A percentile compares a stretch with the other conserved stretches of the same genome.
phyloP scores from a whole-genome alignment of 2,888 invertebrate genomes.

The Ophion slaviceki region DNA sequence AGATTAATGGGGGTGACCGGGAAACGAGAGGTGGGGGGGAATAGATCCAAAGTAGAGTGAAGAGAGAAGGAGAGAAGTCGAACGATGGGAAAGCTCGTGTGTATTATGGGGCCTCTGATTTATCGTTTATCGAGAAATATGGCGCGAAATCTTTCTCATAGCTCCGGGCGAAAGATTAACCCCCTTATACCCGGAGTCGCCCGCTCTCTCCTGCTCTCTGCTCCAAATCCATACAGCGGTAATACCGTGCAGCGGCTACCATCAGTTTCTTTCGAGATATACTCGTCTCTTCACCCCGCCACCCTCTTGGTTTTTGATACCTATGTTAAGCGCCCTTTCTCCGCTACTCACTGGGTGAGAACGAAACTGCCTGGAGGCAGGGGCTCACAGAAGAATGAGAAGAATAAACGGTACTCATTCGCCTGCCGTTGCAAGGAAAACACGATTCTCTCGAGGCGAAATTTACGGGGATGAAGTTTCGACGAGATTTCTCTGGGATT shows the following conservation, averaged over 20 bases:
- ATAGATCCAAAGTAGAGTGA: constrained; percentile 18
- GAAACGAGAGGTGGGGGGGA: constrained; percentile 68
- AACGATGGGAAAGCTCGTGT: constrained; percentile 65
- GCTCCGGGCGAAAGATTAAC: constrained; percentile 78
- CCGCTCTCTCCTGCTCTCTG: constrained; percentile 21
- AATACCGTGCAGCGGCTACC: constrained; percentile 35
- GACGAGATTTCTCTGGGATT: constrained; percentile 6
- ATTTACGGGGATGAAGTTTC: constrained; percentile 44
- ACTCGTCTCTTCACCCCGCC: constrained; percentile 3
- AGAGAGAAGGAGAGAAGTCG: constrained; percentile 65
- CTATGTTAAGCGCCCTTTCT: not conserved
- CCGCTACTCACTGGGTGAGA: constrained; percentile 16
- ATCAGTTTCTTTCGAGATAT: constrained; percentile 53
- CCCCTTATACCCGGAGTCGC: constrained; percentile 67
- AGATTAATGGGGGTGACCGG: constrained; percentile 80
- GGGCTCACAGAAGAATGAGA: constrained; percentile 31
- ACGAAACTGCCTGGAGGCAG: constrained; percentile 34
- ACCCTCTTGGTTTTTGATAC: constrained; percentile 1
- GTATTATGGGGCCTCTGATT: constrained; percentile 79
- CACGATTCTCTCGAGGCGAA: constrained; percentile 16
- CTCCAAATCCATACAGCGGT: constrained; percentile 10
- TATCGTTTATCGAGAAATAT: constrained; percentile 84
- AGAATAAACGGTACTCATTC: constrained; percentile 51
- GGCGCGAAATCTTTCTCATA: constrained; percentile 74
- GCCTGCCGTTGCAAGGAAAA: constrained; percentile 29